A percentile compares a stretch with the other conserved stretches of the same genome.
phyloP scores from a whole-genome alignment of 2,797 vertebrate species.

The Rhynchonycteris naso region DNA sequence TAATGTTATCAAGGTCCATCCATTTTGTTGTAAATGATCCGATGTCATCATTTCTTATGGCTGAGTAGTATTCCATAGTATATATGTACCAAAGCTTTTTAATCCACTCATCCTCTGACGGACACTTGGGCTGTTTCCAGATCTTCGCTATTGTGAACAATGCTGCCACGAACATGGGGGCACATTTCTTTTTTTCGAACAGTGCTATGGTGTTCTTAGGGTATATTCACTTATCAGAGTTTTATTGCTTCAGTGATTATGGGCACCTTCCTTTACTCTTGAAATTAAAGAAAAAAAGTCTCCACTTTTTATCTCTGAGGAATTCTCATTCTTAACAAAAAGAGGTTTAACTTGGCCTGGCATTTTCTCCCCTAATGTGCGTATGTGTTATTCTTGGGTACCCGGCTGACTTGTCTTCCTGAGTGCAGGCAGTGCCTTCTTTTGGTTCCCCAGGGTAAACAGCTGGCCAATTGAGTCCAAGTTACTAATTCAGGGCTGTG shows the following conservation, averaged over 20 bases:
- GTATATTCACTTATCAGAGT: not conserved
- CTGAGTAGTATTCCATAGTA: too few relatives aligned
- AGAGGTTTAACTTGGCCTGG: not conserved
- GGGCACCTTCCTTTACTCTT: not conserved
- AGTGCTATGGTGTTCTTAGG: too few relatives aligned
- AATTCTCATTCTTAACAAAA: not conserved
- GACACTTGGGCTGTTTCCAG: too few relatives aligned
- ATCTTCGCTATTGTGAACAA: too few relatives aligned
- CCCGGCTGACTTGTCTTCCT: not conserved
- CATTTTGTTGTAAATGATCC: too few relatives aligned
- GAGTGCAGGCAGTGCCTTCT: not conserved
- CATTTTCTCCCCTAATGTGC: not conserved
- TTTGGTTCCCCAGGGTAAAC: accelerated
- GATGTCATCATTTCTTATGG: too few relatives aligned
- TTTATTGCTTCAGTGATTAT: not conserved
- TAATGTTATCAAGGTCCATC: too few relatives aligned
- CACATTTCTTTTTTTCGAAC: too few relatives aligned
- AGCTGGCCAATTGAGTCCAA: not conserved
- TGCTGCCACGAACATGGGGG: too few relatives aligned
- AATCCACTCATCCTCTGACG: too few relatives aligned
- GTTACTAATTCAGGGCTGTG: not conserved
- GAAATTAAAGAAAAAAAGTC: not conserved
- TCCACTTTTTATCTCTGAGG: not conserved
- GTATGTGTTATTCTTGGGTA: not conserved
- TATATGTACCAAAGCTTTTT: too few relatives aligned